Evolutionary conservation across 1,140 invertebrate genomes (phyloP), one percentile per base, ranked within the genome.

Genomic region (Caerostris extrusa): DNA sequence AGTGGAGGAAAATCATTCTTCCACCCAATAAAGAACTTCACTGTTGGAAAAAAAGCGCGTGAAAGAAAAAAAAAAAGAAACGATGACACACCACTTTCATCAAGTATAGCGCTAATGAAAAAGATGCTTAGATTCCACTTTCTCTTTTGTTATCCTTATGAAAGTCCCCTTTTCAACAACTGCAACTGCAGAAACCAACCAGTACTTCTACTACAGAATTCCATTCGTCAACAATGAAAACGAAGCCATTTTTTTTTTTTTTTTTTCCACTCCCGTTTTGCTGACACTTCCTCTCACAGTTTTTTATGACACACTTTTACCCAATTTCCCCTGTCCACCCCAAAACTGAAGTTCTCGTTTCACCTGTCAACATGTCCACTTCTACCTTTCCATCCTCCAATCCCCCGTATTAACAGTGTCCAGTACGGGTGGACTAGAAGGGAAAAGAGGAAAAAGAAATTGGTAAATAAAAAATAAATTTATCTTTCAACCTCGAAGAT

Each of bases 401-500:
- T 64, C 12, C 61, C 61, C 17, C 34, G n/a, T n/a, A 64, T 14
- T 64, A 64, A 64, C 12, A 14, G 17, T 64, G 61, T 64, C 61
- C 61, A 64, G 12, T 64, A 10, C 61, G 5, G 17, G 61, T 12
- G 61, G 61, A 3, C 34, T 34, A 34, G 10, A 10, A 64, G 0
- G 61, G 3, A 64, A 64, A 64, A 17, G 61, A 64, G 61, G 12
- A 64, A 64, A 64, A 64, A 64, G 61, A 64, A 14, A 10, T 17
- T 64, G 61, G 12, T 64, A 64, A 64, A 64, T 64, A 61, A 61
- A 61, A 64, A 64, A 64, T 64, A 64, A 64, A 64, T 64, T 64
- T 64, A 64, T 64, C 61, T 64, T 64, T 64, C 61, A 19, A 53
- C 71, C 71, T 77, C 50, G n/a, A 19, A 77, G 71, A 53, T 77